Evolutionary conservation across 2,888 invertebrate genomes (phyloP), one percentile per base, ranked within the genome.

Genomic region (Ophioninae sp.): DNA sequence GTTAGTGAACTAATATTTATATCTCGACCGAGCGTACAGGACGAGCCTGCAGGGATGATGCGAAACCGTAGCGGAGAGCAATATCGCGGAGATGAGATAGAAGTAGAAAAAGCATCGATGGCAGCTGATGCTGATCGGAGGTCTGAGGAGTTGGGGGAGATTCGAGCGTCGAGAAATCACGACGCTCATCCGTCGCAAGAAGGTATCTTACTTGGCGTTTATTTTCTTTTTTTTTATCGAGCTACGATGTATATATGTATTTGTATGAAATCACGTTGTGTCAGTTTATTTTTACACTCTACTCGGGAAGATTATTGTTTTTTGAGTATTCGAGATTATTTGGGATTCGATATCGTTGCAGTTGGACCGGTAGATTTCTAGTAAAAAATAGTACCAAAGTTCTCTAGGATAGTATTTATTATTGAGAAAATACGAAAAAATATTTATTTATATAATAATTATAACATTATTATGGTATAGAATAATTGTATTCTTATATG

Each of bases 1-100:
- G 79, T 82, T 80, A 64, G 68, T 39, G 30, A 85, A 83, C 78
- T 79, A 83, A 79, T 81, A 81, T 79, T 79, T 84, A 81, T 81
- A 81, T 81, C 69, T 61, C 75, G 59, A n/a, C 51, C 44, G 69
- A 69, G 63, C 61, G 51, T 65, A 68, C 64, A 80, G 84, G 75
- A 84, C n/a, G 72, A 69, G 67, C 37, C 61, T 61, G 61, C n/a
- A 20, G 65, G n/a, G 41, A 22, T 64, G 68, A 68, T 56, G 61
- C 73, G 20, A 64, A 77, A 59, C 30, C 44, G 39, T 56, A 20
- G 30, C 74, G 71, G 44, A 23, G 59, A 80, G 72, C 63, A 56
- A 71, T 74, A 83, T 71, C 69, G 68, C 17, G 44, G 76, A 75
- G 67, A 69, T 68, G 79, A 75, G 67, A 76, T 64, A 61, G 63